Conservation (phyloP, 37 sponge, comb jelly and placozoan genomes). For the Bolinopsis microptera region DNA sequence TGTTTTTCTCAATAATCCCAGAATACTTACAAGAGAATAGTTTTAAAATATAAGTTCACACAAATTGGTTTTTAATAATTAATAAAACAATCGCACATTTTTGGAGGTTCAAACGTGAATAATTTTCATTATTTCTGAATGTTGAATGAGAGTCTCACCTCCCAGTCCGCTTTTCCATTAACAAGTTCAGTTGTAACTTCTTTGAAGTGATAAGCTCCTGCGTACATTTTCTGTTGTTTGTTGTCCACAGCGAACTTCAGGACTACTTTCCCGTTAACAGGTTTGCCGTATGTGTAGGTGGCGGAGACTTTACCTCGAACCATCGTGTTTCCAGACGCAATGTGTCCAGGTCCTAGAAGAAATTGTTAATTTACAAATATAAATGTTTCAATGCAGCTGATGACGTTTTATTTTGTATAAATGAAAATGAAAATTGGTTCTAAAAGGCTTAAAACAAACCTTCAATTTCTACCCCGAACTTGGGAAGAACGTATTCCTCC, state of each 20-base stretch:
- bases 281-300: constrained; percentile 58
- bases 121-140: too few relatives aligned
- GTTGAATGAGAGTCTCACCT: too few relatives aligned
- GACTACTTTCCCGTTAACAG: neutral
- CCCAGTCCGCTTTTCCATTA: constrained; percentile 20
- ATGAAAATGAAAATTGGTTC: neutral
- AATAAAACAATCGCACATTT: too few relatives aligned
- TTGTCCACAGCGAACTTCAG: constrained; percentile 53
- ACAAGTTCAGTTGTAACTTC: constrained; percentile 1
- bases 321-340: neutral
- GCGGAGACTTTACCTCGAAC: constrained; percentile 6
- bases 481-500: constrained; percentile 39
- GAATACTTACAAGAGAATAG: too few relatives aligned
- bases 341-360: neutral
- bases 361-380: too few relatives aligned
- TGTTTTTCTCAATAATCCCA: too few relatives aligned
- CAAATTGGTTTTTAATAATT: too few relatives aligned
- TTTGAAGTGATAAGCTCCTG: neutral
- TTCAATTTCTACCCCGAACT: constrained; percentile 15
- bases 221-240: neutral
- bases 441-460: neutral
- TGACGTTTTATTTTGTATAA: too few relatives aligned
- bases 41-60: too few relatives aligned
- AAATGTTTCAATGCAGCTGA: too few relatives aligned
- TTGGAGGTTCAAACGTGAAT: too few relatives aligned